Evolutionary conservation across 2,888 invertebrate genomes (phyloP), one percentile per base, ranked within the genome.

Genomic region (Eristalinus aeneus): DNA sequence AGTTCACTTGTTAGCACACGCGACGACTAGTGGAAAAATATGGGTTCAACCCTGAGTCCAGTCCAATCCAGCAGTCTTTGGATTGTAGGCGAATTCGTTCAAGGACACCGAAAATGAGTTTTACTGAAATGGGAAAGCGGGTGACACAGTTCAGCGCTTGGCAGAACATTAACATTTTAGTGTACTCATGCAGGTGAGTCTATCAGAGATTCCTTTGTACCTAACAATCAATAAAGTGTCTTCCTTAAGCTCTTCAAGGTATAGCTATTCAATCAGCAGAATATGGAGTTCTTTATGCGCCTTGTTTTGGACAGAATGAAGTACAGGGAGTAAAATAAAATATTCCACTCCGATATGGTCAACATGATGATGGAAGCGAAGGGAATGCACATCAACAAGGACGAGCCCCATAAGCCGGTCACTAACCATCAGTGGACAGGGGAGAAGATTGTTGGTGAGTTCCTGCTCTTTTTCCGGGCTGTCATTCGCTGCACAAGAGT

Each of bases 391-490:
- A 78, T 82, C 1, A 76, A 91, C 3, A 36, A 64, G 10, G 11
- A 56, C 20, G 54, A 54, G 20, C 73, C 54, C 3, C 89, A 94
- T 0, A 46, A 46, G 46, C 46, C 46, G 46, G 46, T 46, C 9
- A 46, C 46, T 5, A 46, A 46, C 16, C 46, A 16, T 16, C 46
- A 46, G 5, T 46, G 46, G 46, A 90, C 92, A 0, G 89, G 93
- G 11, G 91, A 93, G 0, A 89, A 94, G 36, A 87, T 95, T 9
- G 92, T 93, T 0, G 93, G 94, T 0, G 94, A 95, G 76, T 93
- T 94, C 6, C 92, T 94, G 31, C 89, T 94, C 0, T 94, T 95
- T 88, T 94, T 94, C 80, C 23, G 91, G 6, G 94, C 94, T 94
- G 89, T 92, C 93, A 3, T 94, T 93, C 87, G 92, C 92, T n/a